These are phyloP conservation scores for Chloroclysta siterata DNA, from an alignment of 2,888 invertebrate species.

Conservation along the genomic window DNA sequence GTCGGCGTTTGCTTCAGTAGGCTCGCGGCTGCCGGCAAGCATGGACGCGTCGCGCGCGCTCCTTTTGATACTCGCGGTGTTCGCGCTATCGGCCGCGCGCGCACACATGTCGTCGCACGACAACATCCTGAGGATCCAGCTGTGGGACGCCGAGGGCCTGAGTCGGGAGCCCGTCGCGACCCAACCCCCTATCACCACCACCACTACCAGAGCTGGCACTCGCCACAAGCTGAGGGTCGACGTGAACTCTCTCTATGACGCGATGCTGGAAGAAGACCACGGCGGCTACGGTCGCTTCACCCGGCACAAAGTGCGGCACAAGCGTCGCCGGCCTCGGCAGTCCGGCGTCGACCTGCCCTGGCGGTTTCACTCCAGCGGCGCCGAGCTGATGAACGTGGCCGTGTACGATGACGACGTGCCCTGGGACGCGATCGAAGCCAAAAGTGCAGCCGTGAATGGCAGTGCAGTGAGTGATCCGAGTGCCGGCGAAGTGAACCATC, in stretches of 20 bases:
- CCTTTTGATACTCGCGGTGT: constrained; percentile 63
- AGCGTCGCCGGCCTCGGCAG: constrained; percentile 76
- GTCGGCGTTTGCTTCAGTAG: constrained; percentile 67
- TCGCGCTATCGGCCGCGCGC: constrained; percentile 72
- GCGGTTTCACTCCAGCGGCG: constrained; percentile 84
- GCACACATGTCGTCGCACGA: constrained; percentile 77
- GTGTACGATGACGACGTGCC: constrained; percentile 83
- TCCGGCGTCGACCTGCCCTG: constrained; percentile 73
- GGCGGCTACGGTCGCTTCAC: constrained; percentile 71
- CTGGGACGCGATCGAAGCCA: constrained; percentile 78
- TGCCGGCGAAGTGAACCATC: constrained; percentile 65
- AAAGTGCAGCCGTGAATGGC: constrained; percentile 57
- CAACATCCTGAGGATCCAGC: constrained; percentile 77
- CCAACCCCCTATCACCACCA: constrained; percentile 48
- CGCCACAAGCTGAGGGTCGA: constrained; percentile 71
- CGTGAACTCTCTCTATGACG: constrained; percentile 71
- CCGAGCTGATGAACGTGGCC: constrained; percentile 78
- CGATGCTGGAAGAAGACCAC: constrained; percentile 74
- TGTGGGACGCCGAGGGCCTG: constrained; percentile 80
- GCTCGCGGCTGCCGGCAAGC: constrained; percentile 74
- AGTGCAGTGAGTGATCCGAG: constrained; percentile 80
- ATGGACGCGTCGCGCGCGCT: constrained; percentile 74
- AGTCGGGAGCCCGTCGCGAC: constrained; percentile 66
- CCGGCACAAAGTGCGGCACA: constrained; percentile 77
- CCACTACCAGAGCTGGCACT: constrained; percentile 45